Evolutionary conservation across 1,140 invertebrate species (phyloP), one percentile per base, ranked within the genome.

Genomic region (Calycopis cecrops): DNA sequence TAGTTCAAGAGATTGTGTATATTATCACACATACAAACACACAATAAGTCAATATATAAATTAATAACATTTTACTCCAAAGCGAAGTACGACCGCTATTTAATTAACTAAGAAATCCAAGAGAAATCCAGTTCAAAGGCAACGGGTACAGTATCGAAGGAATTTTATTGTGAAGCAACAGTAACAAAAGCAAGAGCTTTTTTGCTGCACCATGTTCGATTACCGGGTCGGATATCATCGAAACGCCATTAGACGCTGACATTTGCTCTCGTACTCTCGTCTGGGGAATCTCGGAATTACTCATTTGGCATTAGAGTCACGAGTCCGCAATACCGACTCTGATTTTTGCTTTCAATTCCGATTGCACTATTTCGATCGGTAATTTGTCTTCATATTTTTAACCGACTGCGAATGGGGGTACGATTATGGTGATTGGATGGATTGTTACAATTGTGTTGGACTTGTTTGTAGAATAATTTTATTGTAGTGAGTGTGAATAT

Each of bases 261-360:
- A 81, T 80, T 83, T 75, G 74, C 77, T 71, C 76, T 69, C 69
- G 62, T 63, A 65, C 59, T 59, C 55, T 73, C 73, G 81, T 84
- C 76, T 73, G 64, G 68, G 60, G 80, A 76, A 86, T 85, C 79
- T 84, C 62, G 73, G 78, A 82, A 85, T 79, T 83, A 85, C 78
- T 83, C 79, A 83, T 86, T 79, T 63, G 65, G 71, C 65, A 86
- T 85, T 86, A 76, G 65, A 79, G 79, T 80, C 83, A 85, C 83
- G 83, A 70, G 67, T 57, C 63, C 61, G 66, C 69, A 65, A 69
- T 77, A 73, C 63, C 71, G 52, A 64, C 73, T 73, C 71, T 86
- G 83, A 86, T 86, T 86, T 86, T 85, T 85, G 83, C 81, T 84
- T 83, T 84, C 67, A 65, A 78, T 83, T 79, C 75, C 78, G 63